Percentiles rank a stretch among this genome's conserved stretches.
Conservation (phyloP, 2,113 vertebrate species). For the Ageneiosus marmoratus region DNA sequence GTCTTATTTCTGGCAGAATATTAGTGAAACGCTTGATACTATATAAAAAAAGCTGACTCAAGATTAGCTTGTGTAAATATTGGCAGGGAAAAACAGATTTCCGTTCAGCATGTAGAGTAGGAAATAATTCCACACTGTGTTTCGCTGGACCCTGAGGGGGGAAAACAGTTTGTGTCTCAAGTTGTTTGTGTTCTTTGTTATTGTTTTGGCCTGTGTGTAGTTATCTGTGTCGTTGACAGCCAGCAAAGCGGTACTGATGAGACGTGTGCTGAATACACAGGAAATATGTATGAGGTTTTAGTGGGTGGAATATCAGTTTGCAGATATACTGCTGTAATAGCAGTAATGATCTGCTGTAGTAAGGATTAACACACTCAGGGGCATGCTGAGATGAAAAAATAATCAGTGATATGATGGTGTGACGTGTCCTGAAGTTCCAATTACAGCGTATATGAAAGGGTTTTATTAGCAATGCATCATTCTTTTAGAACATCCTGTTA, state of each 20-base stretch:
- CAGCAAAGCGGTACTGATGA: background rate
- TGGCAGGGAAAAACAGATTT: background rate
- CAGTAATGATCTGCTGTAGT: too few relatives aligned
- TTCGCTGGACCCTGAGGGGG: background rate
- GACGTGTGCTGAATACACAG: background rate
- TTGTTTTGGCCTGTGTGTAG: background rate
- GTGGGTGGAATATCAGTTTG: too few relatives aligned
- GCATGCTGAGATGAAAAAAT: too few relatives aligned
- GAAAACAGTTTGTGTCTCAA: constrained; percentile 3
- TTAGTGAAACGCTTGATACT: background rate
- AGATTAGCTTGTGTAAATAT: background rate
- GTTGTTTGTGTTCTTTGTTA: constrained; percentile 19
- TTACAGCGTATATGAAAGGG: too few relatives aligned
- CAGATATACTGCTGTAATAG: too few relatives aligned
- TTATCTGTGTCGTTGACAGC: background rate
- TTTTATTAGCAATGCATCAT: too few relatives aligned
- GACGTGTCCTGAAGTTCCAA: too few relatives aligned
- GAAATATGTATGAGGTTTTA: too few relatives aligned
- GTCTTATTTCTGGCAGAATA: background rate
- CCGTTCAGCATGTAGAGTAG: background rate
- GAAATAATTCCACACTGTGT: background rate
- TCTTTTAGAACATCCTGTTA: too few relatives aligned
- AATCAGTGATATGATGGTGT: too few relatives aligned
- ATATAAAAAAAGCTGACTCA: background rate
- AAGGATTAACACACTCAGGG: too few relatives aligned